These are phyloP conservation scores for Lamprotornis superbus DNA, from an alignment of 2,113 vertebrate genomes.

Conservation along the genomic window DNA sequence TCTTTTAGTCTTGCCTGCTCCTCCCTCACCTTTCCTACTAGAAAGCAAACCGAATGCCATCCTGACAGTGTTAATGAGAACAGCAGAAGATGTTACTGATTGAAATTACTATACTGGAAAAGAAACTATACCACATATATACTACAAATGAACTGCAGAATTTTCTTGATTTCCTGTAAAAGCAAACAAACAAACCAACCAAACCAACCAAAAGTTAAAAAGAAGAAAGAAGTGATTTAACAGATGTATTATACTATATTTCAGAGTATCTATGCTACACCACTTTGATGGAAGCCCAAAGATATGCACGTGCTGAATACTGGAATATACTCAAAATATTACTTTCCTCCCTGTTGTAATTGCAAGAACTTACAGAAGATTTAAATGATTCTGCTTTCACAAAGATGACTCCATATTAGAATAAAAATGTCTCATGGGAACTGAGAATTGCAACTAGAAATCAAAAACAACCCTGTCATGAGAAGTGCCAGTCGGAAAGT, in stretches of 20 bases:
- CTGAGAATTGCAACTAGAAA: neutral
- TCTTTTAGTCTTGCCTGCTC: rapidly evolving
- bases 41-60: neutral
- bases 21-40: neutral
- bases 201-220: neutral
- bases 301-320: neutral
- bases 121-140: neutral
- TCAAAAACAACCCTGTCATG: neutral
- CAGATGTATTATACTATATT: neutral
- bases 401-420: neutral
- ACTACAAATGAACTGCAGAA: neutral
- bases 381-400: neutral
- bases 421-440: neutral
- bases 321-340: neutral
- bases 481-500: neutral
- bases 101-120: neutral
- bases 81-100: neutral
- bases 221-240: neutral
- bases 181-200: neutral
- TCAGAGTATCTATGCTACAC: neutral
- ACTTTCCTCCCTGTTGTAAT: neutral
- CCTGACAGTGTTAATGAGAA: neutral
- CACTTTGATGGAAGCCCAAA: neutral
- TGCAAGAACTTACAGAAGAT: neutral
- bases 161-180: neutral